These are phyloP conservation scores for Chelon labrosus DNA, from an alignment of 2,797 vertebrate species.

Conservation along the genomic window DNA sequence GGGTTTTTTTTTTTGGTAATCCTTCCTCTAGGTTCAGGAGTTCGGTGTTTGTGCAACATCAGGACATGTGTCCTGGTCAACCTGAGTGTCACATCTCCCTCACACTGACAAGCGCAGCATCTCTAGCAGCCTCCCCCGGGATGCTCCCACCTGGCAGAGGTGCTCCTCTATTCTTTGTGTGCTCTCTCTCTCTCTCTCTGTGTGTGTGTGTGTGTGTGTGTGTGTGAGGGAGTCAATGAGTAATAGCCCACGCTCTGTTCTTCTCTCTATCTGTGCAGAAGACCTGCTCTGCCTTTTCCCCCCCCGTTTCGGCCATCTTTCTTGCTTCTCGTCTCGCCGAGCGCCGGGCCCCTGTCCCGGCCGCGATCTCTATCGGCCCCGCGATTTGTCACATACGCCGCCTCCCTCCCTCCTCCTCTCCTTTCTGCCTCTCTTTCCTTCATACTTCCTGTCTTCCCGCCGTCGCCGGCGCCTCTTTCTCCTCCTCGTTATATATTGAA, in stretches of 20 bases:
- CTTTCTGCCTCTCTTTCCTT: background rate
- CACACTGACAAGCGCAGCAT: conserved; percentile 61
- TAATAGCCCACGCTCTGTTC: conserved; percentile 45
- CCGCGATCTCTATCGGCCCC: conserved; percentile 75
- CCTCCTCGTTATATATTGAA: conserved; percentile 29
- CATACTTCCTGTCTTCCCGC: background rate
- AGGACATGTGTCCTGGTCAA: conserved; percentile 45
- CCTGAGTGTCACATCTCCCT: conserved; percentile 57
- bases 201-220: conserved; percentile 3
- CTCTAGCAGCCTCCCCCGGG: conserved; percentile 38
- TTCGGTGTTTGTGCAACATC: conserved; percentile 41
- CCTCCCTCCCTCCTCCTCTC: conserved; percentile 41
- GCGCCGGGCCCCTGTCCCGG: conserved; percentile 60
- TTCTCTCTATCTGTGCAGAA: conserved; percentile 61
- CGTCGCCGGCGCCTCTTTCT: conserved; percentile 5
- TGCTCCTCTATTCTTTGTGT: background rate
- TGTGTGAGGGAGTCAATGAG: conserved; percentile 35
- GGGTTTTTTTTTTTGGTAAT: background rate
- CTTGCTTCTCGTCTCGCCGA: conserved; percentile 54
- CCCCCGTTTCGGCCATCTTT: conserved; percentile 66
- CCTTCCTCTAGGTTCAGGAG: conserved; percentile 19
- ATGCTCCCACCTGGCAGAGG: conserved; percentile 48
- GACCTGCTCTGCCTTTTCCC: conserved; percentile 51
- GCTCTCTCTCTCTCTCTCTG: no score
- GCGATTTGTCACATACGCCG: conserved; percentile 79